Percentiles rank a stretch among this genome's conserved stretches.
Conservation (phyloP, 2,113 vertebrate genomes). For the Acanthisitta chloris region DNA sequence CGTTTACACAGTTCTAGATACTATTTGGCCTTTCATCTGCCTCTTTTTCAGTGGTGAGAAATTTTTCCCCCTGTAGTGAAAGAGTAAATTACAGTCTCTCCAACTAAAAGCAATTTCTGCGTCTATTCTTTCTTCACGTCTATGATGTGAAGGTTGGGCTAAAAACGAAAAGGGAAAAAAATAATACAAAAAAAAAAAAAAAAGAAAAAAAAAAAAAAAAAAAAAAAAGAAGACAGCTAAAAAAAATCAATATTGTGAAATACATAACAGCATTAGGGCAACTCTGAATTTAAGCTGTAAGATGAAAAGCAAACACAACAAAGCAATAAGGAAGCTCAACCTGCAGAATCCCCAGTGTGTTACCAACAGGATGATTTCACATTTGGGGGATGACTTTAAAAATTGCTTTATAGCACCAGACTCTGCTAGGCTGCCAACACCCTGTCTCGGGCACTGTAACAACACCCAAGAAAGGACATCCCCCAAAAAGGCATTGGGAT, state of each 20-base stretch:
- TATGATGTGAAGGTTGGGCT: background rate
- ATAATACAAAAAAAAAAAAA: background rate
- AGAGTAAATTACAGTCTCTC: conserved; percentile 24
- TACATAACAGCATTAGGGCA: conserved; percentile 9
- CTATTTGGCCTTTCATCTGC: background rate
- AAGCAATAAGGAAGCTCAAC: conserved; percentile 7
- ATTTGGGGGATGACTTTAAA: background rate
- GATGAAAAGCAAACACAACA: conserved; percentile 13
- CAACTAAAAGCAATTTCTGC: conserved; percentile 25
- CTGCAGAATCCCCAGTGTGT: background rate
- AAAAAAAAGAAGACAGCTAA: background rate
- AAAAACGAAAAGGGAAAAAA: background rate
- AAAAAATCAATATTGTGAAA: conserved; percentile 54
- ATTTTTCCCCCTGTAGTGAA: background rate
- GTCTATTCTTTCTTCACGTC: conserved; percentile 2
- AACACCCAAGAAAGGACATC: background rate
- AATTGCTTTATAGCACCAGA: background rate
- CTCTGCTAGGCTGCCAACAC: background rate
- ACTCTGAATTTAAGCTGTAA: background rate
- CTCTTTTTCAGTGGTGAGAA: background rate
- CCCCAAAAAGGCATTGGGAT: background rate
- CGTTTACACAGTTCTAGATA: background rate
- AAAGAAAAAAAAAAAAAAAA: background rate
- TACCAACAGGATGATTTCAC: background rate
- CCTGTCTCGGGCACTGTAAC: background rate